Evolutionary conservation across 2,888 invertebrate genomes (phyloP), one percentile per base, ranked within the genome.

Genomic region (Euphydryas editha): DNA sequence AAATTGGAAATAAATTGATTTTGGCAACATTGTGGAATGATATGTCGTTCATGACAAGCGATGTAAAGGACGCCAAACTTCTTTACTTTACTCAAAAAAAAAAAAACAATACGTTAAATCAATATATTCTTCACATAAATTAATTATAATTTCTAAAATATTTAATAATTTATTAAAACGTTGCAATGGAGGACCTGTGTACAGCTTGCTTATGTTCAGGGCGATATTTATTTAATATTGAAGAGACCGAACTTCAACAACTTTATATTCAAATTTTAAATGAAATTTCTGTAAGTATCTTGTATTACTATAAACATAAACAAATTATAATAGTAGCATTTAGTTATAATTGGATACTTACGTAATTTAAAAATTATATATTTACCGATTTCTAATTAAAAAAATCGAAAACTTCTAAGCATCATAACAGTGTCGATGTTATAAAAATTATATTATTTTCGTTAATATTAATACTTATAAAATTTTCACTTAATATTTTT

Each of bases 171-270:
- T 58, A 21, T n/a, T 13, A 54, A 46, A 57, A 42, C 17, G 21
- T 59, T 49, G 59, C 69, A 59, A 92, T 95, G 90, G 84, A 81
- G 1, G 82, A 82, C 44, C 74, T 88, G 58, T 91, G 90, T 62
- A 78, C 85, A 1, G 80, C 84, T 13, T 91, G 90, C 68, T 71
- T 89, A 55, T 84, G 85, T 72, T 68, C 76, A 0, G 92, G 83
- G 0, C 75, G 90, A 60, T 88, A 83, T 71, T 66, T 90, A 15
- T 77, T 72, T 64, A 81, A 75, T 62, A 81, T 90, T 1, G 79
- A 73, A 0, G 86, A 85, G 4, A 86, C 85, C 0, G 86, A 76
- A 1, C 80, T 77, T 30, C 80, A 84, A 30, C 65, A 81, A 51
- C 60, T 88, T 69, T 91, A 84, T 74, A 75, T 80, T 1, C 83